phyloP scores from a whole-genome alignment of 2,113 vertebrate species.

The Boleophthalmus pectinirostris region DNA sequence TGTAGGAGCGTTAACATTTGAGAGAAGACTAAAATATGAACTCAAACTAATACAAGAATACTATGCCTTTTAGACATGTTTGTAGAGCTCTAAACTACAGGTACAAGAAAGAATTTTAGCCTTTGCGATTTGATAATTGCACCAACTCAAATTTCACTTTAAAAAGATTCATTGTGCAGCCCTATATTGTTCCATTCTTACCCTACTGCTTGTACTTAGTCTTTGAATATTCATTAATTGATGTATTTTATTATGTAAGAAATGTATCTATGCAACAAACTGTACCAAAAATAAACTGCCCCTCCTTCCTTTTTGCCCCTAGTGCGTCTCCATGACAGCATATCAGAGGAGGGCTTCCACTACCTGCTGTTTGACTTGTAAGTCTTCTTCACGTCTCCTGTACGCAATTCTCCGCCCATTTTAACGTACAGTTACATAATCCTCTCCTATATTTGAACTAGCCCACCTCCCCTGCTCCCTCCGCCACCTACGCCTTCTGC shows the following conservation, averaged over 20 bases:
- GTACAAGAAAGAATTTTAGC: too few relatives aligned
- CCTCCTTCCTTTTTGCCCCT: conserved; percentile 17
- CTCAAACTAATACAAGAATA: too few relatives aligned
- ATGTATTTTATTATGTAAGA: conserved; percentile 4
- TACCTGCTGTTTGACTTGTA: conserved; percentile 74
- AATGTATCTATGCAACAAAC: conserved; percentile 4
- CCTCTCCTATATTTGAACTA: conserved; percentile 48
- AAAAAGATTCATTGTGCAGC: too few relatives aligned
- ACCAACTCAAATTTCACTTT: too few relatives aligned
- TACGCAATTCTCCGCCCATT: conserved; percentile 5
- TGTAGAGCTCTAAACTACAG: too few relatives aligned
- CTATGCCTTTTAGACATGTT: too few relatives aligned
- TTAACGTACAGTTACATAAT: conserved; percentile 51
- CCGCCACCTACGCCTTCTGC: conserved; percentile 52
- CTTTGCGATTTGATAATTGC: too few relatives aligned
- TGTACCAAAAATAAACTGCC: neutral
- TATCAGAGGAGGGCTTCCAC: conserved; percentile 76
- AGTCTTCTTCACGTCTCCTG: conserved; percentile 23
- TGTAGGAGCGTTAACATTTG: too few relatives aligned
- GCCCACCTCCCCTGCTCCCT: conserved; percentile 7
- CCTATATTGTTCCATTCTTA: neutral
- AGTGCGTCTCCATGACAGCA: conserved; percentile 75
- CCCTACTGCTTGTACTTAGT: neutral
- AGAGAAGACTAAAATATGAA: too few relatives aligned
- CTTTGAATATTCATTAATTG: neutral